Evolutionary conservation across 1,140 invertebrate genomes (phyloP).

Genomic region (Aphidius ervi): DNA sequence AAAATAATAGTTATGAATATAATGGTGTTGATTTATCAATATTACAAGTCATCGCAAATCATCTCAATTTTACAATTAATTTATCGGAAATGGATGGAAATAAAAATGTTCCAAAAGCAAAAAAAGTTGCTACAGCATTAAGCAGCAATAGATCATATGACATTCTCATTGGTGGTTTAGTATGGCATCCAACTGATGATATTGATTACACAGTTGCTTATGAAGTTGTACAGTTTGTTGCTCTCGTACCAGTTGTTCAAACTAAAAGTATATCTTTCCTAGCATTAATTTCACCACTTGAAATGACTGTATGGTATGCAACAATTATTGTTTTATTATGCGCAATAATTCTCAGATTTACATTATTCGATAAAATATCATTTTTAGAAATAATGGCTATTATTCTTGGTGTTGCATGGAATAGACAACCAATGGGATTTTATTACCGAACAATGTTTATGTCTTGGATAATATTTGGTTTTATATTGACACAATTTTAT

Average conservation of each 20-base stretch:
- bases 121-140: slow-evolving; percentile 10
- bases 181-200: slow-evolving; percentile 19
- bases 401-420: slow-evolving; percentile 30
- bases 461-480: slow-evolving; percentile 40
- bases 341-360: slow-evolving; percentile 27
- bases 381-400: slow-evolving; percentile 39
- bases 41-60: not conserved
- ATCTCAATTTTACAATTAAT: slow-evolving; percentile 4
- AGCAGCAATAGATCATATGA: too few relatives aligned
- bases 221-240: slow-evolving; percentile 36
- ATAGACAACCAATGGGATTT: slow-evolving; percentile 28
- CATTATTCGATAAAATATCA: slow-evolving; percentile 31
- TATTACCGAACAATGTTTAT: slow-evolving; percentile 37
- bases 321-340: slow-evolving; percentile 29
- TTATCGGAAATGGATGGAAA: slow-evolving; percentile 5
- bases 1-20: too few relatives aligned
- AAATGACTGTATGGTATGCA: slow-evolving; percentile 33
- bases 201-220: slow-evolving; percentile 36
- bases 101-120: not conserved
- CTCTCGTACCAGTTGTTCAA: slow-evolving; percentile 35
- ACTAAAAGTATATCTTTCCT: slow-evolving; percentile 30
- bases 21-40: slow-evolving; percentile 22
- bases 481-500: slow-evolving; percentile 41
- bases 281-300: slow-evolving; percentile 39
- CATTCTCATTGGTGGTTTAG: slow-evolving; percentile 34